Percentiles rank a stretch among this genome's conserved stretches.
Conservation (phyloP, 1,140 invertebrate species). For the Sminthurinus signatus region DNA sequence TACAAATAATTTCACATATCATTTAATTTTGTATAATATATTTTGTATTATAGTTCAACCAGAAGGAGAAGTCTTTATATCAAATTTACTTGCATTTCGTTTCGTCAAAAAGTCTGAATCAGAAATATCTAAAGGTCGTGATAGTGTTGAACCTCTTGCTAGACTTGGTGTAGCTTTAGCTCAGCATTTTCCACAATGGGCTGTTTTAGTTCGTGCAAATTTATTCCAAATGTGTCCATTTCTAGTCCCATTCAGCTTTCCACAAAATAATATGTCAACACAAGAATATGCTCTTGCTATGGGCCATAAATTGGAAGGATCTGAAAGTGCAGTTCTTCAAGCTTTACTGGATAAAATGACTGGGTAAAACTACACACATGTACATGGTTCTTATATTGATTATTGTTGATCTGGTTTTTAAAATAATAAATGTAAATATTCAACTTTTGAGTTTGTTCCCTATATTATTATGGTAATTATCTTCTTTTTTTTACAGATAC, state of each 20-base stretch:
- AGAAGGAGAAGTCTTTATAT: conserved; percentile 30
- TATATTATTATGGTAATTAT: too few relatives aligned
- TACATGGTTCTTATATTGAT: neutral
- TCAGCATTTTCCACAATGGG: conserved; percentile 27
- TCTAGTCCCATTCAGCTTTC: conserved; percentile 35
- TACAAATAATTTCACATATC: neutral
- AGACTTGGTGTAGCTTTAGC: conserved; percentile 22
- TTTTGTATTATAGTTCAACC: conserved; percentile 17
- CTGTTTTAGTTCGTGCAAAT: conserved; percentile 19
- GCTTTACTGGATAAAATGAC: conserved; percentile 28
- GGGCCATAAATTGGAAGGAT: conserved; percentile 25
- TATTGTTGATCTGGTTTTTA: too few relatives aligned
- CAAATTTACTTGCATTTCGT: conserved; percentile 28
- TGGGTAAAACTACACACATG: conserved; percentile 18
- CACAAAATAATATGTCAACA: conserved; percentile 13
- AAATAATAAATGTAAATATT: too few relatives aligned
- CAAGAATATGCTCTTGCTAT: conserved; percentile 28
- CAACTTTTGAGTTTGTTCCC: too few relatives aligned
- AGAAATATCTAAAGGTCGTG: conserved; percentile 27
- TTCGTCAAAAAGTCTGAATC: conserved; percentile 39
- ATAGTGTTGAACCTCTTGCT: conserved; percentile 25
- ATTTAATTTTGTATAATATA: too few relatives aligned
- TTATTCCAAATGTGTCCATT: conserved; percentile 40
- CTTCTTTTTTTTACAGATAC: conserved; percentile 29
- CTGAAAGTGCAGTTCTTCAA: conserved; percentile 28